phyloP scores from a whole-genome alignment of 2,113 vertebrate species.

The Archilochus colubris region DNA sequence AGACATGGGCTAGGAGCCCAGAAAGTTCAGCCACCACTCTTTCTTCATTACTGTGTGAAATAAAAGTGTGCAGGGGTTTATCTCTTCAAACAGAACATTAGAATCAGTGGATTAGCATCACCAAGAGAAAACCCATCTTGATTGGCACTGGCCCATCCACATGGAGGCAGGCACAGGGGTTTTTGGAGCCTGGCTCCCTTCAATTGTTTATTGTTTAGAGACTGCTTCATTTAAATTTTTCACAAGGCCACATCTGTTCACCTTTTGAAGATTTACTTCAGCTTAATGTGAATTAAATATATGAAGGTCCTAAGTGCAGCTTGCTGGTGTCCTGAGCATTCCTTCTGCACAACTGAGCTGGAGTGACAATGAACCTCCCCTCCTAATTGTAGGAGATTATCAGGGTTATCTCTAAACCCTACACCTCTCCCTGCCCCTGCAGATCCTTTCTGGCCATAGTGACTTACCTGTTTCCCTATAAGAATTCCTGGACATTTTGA shows the following conservation, averaged over 20 bases:
- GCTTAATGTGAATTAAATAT: slow-evolving; percentile 22
- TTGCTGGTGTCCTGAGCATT: not conserved
- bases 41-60: not conserved
- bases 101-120: slow-evolving; percentile 25
- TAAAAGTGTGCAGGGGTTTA: not conserved
- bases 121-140: not conserved
- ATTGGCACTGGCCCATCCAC: not conserved
- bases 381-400: not conserved
- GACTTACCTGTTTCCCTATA: not conserved
- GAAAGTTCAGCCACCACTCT: slow-evolving; percentile 1
- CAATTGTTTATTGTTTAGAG: not conserved
- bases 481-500: not conserved
- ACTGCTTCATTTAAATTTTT: not conserved
- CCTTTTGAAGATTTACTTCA: not conserved
- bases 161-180: not conserved
- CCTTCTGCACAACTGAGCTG: not conserved
- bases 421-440: not conserved
- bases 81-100: not conserved
- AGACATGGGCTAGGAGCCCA: slow-evolving; percentile 24
- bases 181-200: slow-evolving; percentile 16
- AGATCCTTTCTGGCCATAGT: not conserved
- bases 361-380: not conserved
- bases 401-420: not conserved
- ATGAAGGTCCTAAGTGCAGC: not conserved
- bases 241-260: slow-evolving; percentile 57